Percentiles rank a stretch among this genome's conserved stretches.
These are phyloP conservation scores for Vulpes ferrilata DNA, from an alignment of 2,113 vertebrate species.

Conservation along the genomic window DNA sequence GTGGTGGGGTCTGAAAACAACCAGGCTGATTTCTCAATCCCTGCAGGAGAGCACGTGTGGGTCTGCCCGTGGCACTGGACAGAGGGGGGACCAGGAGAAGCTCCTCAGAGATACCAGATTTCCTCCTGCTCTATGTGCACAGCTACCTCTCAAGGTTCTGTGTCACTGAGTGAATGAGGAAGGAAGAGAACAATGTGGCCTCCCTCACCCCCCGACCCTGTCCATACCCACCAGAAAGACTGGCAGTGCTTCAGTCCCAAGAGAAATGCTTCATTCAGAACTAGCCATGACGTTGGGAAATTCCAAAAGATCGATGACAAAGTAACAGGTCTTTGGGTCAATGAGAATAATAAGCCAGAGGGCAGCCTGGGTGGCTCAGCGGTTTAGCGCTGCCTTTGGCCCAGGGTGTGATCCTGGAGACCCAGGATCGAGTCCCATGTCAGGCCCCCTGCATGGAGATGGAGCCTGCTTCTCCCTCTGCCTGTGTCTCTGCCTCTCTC, in stretches of 20 bases:
- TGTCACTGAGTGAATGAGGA: fast-evolving
- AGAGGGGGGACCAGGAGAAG: fast-evolving
- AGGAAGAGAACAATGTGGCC: neutral
- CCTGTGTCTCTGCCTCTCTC: too few relatives aligned
- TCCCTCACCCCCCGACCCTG: neutral
- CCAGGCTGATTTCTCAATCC: fast-evolving
- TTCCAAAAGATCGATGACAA: neutral
- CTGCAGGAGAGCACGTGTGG: fast-evolving
- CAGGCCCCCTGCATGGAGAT: too few relatives aligned
- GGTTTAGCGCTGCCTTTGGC: too few relatives aligned
- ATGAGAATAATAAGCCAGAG: neutral
- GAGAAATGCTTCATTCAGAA: neutral
- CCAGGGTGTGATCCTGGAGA: too few relatives aligned
- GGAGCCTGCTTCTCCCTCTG: too few relatives aligned
- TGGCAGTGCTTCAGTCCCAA: neutral
- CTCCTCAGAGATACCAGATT: neutral
- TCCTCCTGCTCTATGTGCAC: fast-evolving
- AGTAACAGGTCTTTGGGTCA: neutral
- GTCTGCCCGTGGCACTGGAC: too few relatives aligned
- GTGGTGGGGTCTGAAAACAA: too few relatives aligned
- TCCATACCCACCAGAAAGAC: neutral
- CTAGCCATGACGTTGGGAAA: neutral
- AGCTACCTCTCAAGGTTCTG: fast-evolving
- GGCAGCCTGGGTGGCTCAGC: too few relatives aligned
- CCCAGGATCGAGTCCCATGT: too few relatives aligned